Evolutionary conservation across 64 coral and sea anemone genomes (phyloP), one percentile per base, ranked within the genome.

Genomic region (Stichodactyla mertensii): DNA sequence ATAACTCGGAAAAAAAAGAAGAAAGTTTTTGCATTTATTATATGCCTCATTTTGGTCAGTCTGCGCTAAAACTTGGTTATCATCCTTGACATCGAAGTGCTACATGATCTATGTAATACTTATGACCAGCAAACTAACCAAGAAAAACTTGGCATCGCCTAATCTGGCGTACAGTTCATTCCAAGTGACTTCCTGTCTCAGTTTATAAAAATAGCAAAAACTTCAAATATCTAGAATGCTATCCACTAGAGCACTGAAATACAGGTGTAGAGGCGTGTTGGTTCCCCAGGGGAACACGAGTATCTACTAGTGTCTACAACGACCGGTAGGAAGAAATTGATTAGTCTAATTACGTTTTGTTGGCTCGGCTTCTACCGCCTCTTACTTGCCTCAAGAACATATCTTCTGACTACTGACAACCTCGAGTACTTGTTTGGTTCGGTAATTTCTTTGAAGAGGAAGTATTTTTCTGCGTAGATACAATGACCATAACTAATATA

Each of bases 401-500:
- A 74, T 74, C 69, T 74, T 74, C 69, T 45, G 27, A 27, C 20
- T 27, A 28, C 23, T 74, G 69, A 74, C 69, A 74, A 23, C 26
- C 24, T 31, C 36, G 24, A 74, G 69, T 12, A 74, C 69, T 74
- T 66, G 62, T 66, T 66, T 74, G 69, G 69, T 74, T 74, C 24
- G 22, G 22, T 74, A 74, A 74, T 74, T 74, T 31, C 10, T 74
- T 74, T 31, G 10, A n/a, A 12, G 11, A 74, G 24, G 69, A 74
- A 74, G 26, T 74, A 74, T 74, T 74, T 74, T 74, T 23, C 69
- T 27, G 69, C 23, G 69, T 74, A 74, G 69, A 74, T 74, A 74
- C 69, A 74, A 74, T 23, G 24, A 74, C 69, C 69, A 74, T 74
- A 11, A 23, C 24, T 74, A 74, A 74, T 74, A 74, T 74, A 10